Evolutionary conservation across 1,140 invertebrate species (phyloP), one percentile per base, ranked within the genome.

Genomic region (Catajapyx aquilonaris): DNA sequence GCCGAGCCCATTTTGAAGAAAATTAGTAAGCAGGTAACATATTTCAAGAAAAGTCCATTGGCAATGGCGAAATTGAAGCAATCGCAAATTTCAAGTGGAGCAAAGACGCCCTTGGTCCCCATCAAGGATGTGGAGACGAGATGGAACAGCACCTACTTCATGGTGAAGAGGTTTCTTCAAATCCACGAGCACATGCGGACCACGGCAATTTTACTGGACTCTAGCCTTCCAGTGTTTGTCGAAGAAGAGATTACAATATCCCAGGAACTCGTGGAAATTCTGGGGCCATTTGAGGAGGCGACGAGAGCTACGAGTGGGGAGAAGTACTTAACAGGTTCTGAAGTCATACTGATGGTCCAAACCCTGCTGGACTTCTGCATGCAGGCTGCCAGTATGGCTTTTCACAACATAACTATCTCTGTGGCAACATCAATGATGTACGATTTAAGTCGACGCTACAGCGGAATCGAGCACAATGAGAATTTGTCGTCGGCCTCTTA

Each of bases 91-190:
- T 13, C 15, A 10, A 35, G 10, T 37, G 31, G 40, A 2, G 20
- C 16, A 17, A 22, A 42, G n/a, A n/a, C n/a, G 13, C 41, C 22
- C 18, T 21, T 34, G 20, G 38, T 36, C 28, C 30, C 43, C 7
- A 20, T 44, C 15, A 19, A 35, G 22, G 41, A 43, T 17, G 35
- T 39, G 16, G 4, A 31, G 5, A 39, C 42, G 17, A 23, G 38
- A 11, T 44, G 41, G 42, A 41, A 44, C 39, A 39, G 36, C 17
- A 39, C 21, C 4, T 44, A 44, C 23, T n/a, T 17, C 22, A 41
- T 41, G 40, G 4, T 41, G 13, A 13, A 44, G 19, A 31, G 42
- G 10, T 41, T 41, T 40, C 9, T 20, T 40, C 17, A 30, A 25
- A 13, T 41, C 20, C 19, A 38, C n/a, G 37, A 41, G 10, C 20